These are phyloP conservation scores for Austrofundulus limnaeus DNA, from an alignment of 2,113 vertebrate genomes.

Conservation along the genomic window DNA sequence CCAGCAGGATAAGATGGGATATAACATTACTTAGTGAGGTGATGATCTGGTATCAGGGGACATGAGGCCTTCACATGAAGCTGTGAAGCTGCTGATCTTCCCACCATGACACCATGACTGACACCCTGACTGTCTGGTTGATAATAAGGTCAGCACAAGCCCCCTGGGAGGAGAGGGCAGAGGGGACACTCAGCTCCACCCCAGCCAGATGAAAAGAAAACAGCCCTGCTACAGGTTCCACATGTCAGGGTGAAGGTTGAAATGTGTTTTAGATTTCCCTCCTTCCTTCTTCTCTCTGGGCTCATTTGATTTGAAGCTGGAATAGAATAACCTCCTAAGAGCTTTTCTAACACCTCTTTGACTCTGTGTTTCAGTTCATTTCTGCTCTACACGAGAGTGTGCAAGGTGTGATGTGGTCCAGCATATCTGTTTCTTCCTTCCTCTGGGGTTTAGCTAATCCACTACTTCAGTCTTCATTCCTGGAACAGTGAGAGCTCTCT, in stretches of 20 bases:
- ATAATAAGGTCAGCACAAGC: conserved; percentile 61
- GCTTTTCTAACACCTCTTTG: conserved; percentile 59
- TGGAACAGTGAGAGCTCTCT: conserved; percentile 72
- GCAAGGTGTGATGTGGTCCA: conserved; percentile 53
- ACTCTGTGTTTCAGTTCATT: conserved; percentile 45
- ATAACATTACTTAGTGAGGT: background rate
- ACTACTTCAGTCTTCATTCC: conserved; percentile 69
- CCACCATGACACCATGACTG: conserved; percentile 5
- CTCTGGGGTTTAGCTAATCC: conserved; percentile 75
- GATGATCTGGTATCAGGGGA: conserved; percentile 7
- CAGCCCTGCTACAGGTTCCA: conserved; percentile 64
- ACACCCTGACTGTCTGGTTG: conserved; percentile 30
- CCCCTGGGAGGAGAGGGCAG: conserved; percentile 55
- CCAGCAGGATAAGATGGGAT: background rate
- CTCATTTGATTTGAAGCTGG: conserved; percentile 52
- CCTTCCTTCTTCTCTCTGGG: conserved; percentile 45
- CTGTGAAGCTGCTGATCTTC: conserved; percentile 42
- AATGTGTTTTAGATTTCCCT: conserved; percentile 74
- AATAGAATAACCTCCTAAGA: conserved; percentile 60
- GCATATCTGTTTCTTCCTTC: conserved; percentile 75
- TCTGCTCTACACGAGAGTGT: conserved; percentile 30
- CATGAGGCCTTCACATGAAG: conserved; percentile 18
- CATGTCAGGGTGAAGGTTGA: conserved; percentile 65
- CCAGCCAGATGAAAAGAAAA: conserved; percentile 75
- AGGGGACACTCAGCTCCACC: conserved; percentile 56